Percentiles rank a stretch among this genome's conserved stretches.
Evolutionary conservation across 2,888 invertebrate species (phyloP).

Genomic region (Nemoura dubitans): DNA sequence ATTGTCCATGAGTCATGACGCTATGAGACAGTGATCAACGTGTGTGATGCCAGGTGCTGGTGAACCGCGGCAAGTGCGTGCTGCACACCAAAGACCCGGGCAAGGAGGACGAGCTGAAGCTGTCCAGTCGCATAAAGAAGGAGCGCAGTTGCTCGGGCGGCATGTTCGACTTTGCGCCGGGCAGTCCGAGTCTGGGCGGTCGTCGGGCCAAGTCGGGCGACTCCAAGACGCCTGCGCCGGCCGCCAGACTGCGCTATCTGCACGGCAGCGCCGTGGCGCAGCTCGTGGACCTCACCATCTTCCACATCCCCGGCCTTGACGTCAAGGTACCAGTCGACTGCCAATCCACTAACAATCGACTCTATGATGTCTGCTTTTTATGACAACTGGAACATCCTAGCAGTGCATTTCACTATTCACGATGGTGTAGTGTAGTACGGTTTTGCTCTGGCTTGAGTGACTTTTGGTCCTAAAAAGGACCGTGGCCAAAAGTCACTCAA

Average conservation of each 20-base stretch:
- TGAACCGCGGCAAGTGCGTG: conserved; percentile 96
- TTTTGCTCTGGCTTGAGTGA: no score
- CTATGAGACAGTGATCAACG: no score
- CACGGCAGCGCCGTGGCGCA: conserved; percentile 61
- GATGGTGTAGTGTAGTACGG: no score
- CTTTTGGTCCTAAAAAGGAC: no score
- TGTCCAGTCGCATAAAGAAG: conserved; percentile 75
- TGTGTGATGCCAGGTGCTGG: conserved; percentile 77
- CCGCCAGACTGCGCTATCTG: conserved; percentile 59
- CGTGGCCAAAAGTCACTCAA: no score
- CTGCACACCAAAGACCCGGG: conserved; percentile 87
- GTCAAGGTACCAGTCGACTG: no score
- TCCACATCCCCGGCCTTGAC: conserved; percentile 90
- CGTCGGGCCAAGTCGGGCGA: conserved; percentile 60
- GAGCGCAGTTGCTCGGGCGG: conserved; percentile 75
- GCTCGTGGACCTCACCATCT: conserved; percentile 82
- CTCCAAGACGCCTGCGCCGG: conserved; percentile 58
- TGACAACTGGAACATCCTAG: no score
- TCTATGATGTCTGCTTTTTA: no score
- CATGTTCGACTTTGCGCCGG: conserved; percentile 66
- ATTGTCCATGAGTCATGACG: no score
- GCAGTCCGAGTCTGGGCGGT: conserved; percentile 65
- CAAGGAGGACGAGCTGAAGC: conserved; percentile 74
- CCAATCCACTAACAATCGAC: no score
- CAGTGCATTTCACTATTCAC: no score